Percentiles rank a stretch among this genome's conserved stretches.
These are phyloP conservation scores for Spinibarbus caldwelli DNA, from an alignment of 2,797 vertebrate species.

Conservation along the genomic window DNA sequence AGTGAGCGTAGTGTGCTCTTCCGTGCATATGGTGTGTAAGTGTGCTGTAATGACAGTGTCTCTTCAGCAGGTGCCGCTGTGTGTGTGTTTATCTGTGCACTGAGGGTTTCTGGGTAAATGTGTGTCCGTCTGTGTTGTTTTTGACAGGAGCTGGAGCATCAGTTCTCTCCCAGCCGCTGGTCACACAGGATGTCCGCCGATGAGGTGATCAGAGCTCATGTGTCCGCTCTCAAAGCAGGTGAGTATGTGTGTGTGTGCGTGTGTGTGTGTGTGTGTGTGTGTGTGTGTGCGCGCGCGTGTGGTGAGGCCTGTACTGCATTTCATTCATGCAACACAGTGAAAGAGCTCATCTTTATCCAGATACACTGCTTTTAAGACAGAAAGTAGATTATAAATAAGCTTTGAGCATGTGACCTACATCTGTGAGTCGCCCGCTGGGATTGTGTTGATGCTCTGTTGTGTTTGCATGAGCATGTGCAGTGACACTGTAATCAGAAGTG, in stretches of 20 bases:
- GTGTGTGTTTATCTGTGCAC: neutral
- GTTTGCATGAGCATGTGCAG: neutral
- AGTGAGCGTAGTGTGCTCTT: neutral
- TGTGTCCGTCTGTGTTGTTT: conserved; percentile 34
- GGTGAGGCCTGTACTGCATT: neutral
- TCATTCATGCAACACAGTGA: neutral
- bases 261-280: neutral
- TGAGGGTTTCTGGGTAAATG: neutral
- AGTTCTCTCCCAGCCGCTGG: conserved; percentile 90
- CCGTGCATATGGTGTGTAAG: neutral
- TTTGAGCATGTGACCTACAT: neutral
- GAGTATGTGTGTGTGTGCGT: conserved; percentile 47
- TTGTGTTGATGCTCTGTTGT: neutral
- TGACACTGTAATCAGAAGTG: conserved; percentile 44
- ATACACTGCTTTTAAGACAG: neutral
- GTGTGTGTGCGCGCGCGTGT: neutral
- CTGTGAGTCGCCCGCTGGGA: neutral
- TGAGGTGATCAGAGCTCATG: conserved; percentile 80
- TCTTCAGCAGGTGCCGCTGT: conserved; percentile 44
- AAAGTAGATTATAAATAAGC: neutral
- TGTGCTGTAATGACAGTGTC: neutral
- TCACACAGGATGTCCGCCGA: conserved; percentile 82
- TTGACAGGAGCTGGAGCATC: conserved; percentile 83
- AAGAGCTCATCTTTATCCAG: neutral
- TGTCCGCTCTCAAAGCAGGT: conserved; percentile 81